Evolutionary conservation across 2,797 vertebrate species (phyloP), one percentile per base, ranked within the genome.

Genomic region (Esox lucius): DNA sequence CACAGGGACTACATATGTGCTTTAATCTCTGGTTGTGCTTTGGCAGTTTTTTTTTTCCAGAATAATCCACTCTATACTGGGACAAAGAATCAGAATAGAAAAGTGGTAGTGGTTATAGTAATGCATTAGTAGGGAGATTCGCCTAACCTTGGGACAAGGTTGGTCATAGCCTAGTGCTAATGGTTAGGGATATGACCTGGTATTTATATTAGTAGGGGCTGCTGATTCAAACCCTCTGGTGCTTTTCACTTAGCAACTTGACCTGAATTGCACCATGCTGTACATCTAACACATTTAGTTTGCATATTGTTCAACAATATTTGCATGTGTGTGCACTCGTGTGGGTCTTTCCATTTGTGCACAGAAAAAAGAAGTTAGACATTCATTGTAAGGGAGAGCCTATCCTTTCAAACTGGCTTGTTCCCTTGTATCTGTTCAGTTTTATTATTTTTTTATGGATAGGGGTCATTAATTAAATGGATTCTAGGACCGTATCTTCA

Each of bases 391-490:
- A 53, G 49, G 17, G 4, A 26, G 35, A 33, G 42, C 35, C 19
- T 48, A 64, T 59, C 33, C 22, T 70, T 26, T 33, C 28, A 15
- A 19, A 4, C 46, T 17, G 26, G 68, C 24, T 17, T 35, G 39
- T 31, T 53, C 70, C 31, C 53, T 56, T 28, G 42, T 17, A 22
- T 72, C n/a, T 35, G 8, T 22, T 70, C 26, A 3, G 26, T 17
- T 4, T 17, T 22, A n/a, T 8, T 22, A 33, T 49, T 51, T 28
- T n/a, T 35, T 56, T 31, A 28, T 56, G 22, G 28, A 64, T 24
- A 22, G 39, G 64, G 56, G 71, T 64, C 56, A 35, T 72, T 72
- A 62, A 72, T 62, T 71, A 72, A 64, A 48, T 16, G 42, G 59
- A 62, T 72, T 48, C 71, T 72, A 33, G 16, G 56, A 64, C 71